These are phyloP conservation scores for Aleadryas rufinucha DNA, from an alignment of 2,113 vertebrate species.

Conservation along the genomic window DNA sequence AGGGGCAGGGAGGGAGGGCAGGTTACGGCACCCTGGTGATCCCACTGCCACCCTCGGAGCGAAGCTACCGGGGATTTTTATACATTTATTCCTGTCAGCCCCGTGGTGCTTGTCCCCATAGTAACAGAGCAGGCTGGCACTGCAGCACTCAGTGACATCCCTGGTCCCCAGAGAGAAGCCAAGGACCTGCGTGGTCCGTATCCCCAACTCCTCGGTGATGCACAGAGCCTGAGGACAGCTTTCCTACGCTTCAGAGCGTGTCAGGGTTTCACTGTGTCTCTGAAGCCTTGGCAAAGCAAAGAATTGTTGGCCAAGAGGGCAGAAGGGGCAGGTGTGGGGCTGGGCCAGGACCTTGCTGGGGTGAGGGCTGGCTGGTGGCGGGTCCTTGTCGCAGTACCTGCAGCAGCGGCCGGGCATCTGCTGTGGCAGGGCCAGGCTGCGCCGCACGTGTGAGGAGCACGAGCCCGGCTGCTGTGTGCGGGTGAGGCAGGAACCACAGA, in stretches of 20 bases:
- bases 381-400: neutral
- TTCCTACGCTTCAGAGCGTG: accelerated
- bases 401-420: neutral
- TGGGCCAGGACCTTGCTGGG: neutral
- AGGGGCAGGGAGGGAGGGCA: neutral
- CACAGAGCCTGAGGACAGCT: accelerated
- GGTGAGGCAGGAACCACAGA: neutral
- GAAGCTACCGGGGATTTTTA: neutral
- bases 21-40: neutral
- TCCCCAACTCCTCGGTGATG: neutral
- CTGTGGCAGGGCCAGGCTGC: neutral
- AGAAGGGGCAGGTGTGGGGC: neutral
- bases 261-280: accelerated
- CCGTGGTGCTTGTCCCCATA: neutral
- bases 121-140: neutral
- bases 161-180: neutral
- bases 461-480: neutral
- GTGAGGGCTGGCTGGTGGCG: accelerated
- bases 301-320: accelerated
- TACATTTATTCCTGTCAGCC: neutral
- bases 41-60: accelerated
- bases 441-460: neutral
- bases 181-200: accelerated
- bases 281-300: neutral
- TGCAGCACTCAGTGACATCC: neutral